Evolutionary conservation across 2,113 vertebrate genomes (phyloP).

Genomic region (Corythornis madagascariensis): DNA sequence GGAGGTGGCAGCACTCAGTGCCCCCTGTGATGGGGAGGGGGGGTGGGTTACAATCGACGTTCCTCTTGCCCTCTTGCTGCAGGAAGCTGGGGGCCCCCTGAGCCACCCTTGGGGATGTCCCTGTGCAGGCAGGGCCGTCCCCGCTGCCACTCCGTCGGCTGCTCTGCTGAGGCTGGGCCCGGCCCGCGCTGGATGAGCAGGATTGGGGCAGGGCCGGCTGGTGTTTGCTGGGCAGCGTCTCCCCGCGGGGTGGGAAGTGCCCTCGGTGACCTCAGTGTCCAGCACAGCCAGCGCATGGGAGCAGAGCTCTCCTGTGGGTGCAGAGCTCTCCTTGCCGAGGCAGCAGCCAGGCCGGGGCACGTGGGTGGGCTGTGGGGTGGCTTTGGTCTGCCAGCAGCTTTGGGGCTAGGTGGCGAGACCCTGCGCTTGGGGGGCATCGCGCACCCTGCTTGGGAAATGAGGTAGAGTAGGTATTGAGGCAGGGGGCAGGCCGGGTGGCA

Average conservation of each 20-base stretch:
- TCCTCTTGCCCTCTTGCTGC: fast-evolving
- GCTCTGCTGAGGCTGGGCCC: not conserved
- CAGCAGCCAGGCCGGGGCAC: fast-evolving
- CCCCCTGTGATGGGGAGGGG: not conserved
- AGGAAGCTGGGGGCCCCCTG: fast-evolving
- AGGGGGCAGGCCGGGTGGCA: fast-evolving
- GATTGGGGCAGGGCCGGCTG: not conserved
- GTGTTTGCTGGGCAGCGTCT: not conserved
- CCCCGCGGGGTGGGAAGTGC: not conserved
- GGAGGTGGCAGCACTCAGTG: fast-evolving
- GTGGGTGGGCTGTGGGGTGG: not conserved
- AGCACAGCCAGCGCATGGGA: fast-evolving
- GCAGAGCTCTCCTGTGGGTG: not conserved
- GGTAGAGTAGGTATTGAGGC: not conserved
- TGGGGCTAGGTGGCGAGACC: not conserved
- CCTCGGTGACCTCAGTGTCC: not conserved
- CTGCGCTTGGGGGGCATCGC: not conserved
- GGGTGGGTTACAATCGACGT: not conserved
- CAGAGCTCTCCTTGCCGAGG: not conserved
- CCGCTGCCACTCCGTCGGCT: not conserved
- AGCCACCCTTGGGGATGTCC: not conserved
- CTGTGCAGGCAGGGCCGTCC: fast-evolving
- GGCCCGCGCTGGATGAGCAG: not conserved
- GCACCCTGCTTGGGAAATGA: fast-evolving
- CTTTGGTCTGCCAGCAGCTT: not conserved